Percentiles rank a stretch among this genome's conserved stretches.
These are phyloP conservation scores for Chironomus striatipennis DNA, from an alignment of 1,140 invertebrate species.

Conservation along the genomic window DNA sequence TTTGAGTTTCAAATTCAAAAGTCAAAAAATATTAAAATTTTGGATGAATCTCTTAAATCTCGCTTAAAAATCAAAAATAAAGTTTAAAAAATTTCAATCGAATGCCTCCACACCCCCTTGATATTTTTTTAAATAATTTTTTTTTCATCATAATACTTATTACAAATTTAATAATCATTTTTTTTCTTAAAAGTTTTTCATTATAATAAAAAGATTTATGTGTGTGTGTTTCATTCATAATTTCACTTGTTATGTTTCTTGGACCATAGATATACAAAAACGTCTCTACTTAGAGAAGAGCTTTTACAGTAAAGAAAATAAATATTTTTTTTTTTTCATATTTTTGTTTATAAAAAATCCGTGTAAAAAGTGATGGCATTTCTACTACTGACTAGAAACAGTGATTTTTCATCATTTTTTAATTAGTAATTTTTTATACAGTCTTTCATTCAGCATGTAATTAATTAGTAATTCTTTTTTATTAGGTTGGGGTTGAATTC, in stretches of 20 bases:
- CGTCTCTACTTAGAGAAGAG: neutral
- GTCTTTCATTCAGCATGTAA: neutral
- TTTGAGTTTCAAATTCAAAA: too few relatives aligned
- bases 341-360: conserved; percentile 12
- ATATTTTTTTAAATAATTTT: neutral
- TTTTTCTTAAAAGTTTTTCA: too few relatives aligned
- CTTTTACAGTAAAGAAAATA: conserved; percentile 9
- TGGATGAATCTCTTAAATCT: neutral
- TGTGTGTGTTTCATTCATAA: neutral
- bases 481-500: neutral
- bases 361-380: conserved; percentile 1
- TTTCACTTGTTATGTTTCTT: neutral
- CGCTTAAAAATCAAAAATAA: too few relatives aligned
- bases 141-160: neutral
- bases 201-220: too few relatives aligned
- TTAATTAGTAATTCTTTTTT: neutral
- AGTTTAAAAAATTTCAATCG: too few relatives aligned
- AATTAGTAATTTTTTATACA: conserved; percentile 15
- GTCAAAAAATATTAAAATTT: neutral
- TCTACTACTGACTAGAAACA: conserved; percentile 22
- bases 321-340: neutral
- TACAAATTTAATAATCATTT: too few relatives aligned
- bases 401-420: neutral
- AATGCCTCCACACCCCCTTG: neutral
- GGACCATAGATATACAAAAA: conserved; percentile 13